Conservation (phyloP, 2,888 invertebrate species). For the Eupsilia transversa region DNA sequence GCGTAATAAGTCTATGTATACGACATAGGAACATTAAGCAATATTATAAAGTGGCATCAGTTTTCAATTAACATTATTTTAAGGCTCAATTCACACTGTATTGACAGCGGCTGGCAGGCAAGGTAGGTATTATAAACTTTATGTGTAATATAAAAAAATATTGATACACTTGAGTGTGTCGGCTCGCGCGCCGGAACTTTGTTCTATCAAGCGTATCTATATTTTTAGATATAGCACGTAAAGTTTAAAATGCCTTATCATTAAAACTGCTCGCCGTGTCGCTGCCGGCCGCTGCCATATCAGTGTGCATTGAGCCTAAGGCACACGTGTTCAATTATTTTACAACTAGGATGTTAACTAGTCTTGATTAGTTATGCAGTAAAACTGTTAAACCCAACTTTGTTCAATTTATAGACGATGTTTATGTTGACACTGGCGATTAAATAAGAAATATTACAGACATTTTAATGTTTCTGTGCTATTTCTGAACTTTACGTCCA, state of each 20-base stretch:
- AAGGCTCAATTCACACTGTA: not conserved
- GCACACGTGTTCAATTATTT: constrained; percentile 14
- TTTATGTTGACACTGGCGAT: constrained; percentile 30
- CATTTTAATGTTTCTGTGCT: constrained; percentile 27
- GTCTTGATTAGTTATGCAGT: constrained; percentile 28
- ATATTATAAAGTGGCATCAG: not conserved
- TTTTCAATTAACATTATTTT: not conserved
- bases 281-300: too few species aligned
- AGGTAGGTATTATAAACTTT: too few species aligned
- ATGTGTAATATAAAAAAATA: too few species aligned
- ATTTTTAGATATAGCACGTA: too few species aligned
- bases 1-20: not conserved
- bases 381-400: constrained; percentile 27
- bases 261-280: too few species aligned
- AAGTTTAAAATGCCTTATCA: too few species aligned
- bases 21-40: not conserved
- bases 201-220: too few species aligned
- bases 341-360: constrained; percentile 14
- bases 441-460: constrained; percentile 35
- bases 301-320: too few species aligned
- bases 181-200: too few species aligned
- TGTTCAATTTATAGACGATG: constrained; percentile 19
- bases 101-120: too few species aligned
- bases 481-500: constrained; percentile 1
- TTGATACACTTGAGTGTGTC: too few species aligned